These are phyloP conservation scores for Bombus picipes DNA, from an alignment of 1,140 invertebrate species.

Conservation along the genomic window DNA sequence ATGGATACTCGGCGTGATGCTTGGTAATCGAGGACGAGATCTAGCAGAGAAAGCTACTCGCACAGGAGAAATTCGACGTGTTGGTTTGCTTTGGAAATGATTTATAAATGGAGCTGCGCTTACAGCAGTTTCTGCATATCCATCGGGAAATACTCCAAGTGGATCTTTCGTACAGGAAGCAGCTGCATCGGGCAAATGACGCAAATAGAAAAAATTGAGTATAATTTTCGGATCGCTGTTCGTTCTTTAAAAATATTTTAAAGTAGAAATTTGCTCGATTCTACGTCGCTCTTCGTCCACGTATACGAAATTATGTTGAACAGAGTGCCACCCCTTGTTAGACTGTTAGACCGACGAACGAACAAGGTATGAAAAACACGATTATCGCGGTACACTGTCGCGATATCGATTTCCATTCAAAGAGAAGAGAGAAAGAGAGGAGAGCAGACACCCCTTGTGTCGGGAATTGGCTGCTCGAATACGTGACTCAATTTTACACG, in stretches of 20 bases:
- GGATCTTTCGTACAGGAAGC: not conserved
- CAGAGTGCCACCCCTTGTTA: not conserved
- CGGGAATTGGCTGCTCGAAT: slow-evolving; percentile 41
- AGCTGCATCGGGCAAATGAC: no score
- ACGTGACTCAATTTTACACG: slow-evolving; percentile 57
- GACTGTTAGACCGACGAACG: no score
- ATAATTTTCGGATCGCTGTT: no score
- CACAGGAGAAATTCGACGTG: not conserved
- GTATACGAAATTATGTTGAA: not conserved
- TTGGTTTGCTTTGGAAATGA: not conserved
- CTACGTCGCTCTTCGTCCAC: no score
- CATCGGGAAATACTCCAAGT: not conserved
- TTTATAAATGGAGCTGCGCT: not conserved
- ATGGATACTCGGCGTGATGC: not conserved
- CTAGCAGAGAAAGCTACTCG: not conserved
- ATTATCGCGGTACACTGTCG: not conserved
- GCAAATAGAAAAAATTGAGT: not conserved
- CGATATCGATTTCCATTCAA: slow-evolving; percentile 24
- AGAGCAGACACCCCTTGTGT: no score
- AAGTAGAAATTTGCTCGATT: no score
- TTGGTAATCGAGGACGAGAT: not conserved
- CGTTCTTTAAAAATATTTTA: no score
- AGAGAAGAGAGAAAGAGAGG: not conserved
- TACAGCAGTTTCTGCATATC: not conserved
- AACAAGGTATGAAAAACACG: not conserved